Evolutionary conservation across 2,888 invertebrate genomes (phyloP).

Genomic region (Aricia artaxerxes): DNA sequence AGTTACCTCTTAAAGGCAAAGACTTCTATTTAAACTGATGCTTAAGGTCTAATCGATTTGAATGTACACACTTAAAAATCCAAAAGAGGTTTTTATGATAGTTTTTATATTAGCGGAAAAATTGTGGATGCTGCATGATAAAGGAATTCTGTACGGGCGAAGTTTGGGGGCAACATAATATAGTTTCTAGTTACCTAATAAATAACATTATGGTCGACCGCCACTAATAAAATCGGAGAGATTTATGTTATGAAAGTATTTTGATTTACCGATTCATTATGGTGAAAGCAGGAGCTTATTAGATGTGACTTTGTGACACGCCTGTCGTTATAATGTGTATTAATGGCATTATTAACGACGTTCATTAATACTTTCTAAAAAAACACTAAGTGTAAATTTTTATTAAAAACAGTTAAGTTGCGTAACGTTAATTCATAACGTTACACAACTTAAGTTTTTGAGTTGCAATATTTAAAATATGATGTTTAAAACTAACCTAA

Average conservation of each 20-base stretch:
- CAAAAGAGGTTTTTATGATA: too few relatives aligned
- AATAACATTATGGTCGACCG: neutral
- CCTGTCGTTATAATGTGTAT: neutral
- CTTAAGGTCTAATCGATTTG: too few relatives aligned
- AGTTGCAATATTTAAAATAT: neutral
- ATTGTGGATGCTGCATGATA: too few relatives aligned
- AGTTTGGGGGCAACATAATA: neutral
- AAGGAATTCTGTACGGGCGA: neutral
- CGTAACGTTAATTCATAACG: neutral
- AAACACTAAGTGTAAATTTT: neutral
- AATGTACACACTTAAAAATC: too few relatives aligned
- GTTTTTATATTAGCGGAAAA: too few relatives aligned
- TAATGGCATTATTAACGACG: neutral
- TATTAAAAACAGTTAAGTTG: neutral
- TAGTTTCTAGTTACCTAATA: neutral
- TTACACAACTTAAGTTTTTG: neutral
- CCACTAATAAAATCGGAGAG: slow-evolving; percentile 19
- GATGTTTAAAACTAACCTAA: too few relatives aligned
- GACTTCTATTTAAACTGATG: too few relatives aligned
- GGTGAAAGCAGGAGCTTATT: neutral
- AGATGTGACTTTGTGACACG: neutral
- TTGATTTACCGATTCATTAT: neutral
- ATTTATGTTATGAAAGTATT: slow-evolving; percentile 15
- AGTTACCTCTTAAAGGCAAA: too few relatives aligned
- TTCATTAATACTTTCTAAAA: neutral